Percentiles rank a stretch among this genome's conserved stretches.
These are phyloP conservation scores for Odobenus rosmarus DNA, from an alignment of 2,113 vertebrate species.

Conservation along the genomic window DNA sequence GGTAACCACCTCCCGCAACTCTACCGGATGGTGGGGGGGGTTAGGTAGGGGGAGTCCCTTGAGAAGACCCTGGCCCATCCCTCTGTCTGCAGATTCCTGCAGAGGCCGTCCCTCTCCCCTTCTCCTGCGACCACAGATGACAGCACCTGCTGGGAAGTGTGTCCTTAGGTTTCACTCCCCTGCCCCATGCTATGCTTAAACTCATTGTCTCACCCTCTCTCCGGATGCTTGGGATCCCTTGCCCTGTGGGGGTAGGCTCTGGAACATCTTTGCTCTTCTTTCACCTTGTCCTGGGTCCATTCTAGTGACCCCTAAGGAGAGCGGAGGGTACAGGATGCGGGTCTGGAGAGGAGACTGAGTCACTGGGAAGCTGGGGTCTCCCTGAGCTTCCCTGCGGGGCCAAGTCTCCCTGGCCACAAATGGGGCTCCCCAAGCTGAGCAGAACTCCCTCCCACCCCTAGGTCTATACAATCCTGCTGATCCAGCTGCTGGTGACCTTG, in stretches of 20 bases:
- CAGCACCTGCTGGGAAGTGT: background rate
- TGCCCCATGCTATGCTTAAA: background rate
- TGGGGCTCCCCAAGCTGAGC: background rate
- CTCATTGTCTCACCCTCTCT: background rate
- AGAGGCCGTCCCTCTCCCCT: background rate
- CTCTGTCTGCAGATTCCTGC: background rate
- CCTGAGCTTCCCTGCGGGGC: background rate
- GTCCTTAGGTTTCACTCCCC: background rate
- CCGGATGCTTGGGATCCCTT: background rate
- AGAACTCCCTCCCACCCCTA: conserved; percentile 65
- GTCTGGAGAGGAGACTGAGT: background rate
- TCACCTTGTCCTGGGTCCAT: background rate
- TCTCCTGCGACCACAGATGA: background rate
- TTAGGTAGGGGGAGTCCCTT: background rate
- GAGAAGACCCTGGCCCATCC: background rate
- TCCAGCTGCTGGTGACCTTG: conserved; percentile 93
- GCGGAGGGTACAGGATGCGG: background rate
- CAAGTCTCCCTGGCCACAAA: background rate
- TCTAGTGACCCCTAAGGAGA: background rate
- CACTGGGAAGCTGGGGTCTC: background rate
- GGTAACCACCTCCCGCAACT: conserved; percentile 81
- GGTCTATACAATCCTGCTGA: conserved; percentile 94
- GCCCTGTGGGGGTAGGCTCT: background rate
- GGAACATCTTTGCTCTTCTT: background rate
- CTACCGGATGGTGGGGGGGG: conserved; percentile 43